These are phyloP conservation scores for Ceratina australensis DNA, from an alignment of 1,140 invertebrate genomes.

Conservation along the genomic window DNA sequence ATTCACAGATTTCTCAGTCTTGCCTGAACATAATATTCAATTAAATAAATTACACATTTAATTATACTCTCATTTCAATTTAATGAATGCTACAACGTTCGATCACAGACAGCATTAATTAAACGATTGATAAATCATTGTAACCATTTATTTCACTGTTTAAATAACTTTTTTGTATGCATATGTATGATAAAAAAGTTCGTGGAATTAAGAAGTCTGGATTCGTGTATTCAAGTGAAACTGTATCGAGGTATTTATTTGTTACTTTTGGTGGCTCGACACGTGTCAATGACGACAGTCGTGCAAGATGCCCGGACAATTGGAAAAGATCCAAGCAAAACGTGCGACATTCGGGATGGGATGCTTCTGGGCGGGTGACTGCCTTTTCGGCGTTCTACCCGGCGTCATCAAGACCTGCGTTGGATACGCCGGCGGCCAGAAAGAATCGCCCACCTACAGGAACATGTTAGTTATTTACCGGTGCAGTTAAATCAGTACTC, in stretches of 20 bases:
- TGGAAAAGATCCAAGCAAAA: constrained; percentile 76
- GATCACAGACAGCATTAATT: no score
- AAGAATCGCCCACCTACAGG: constrained; percentile 90
- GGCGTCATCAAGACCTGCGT: constrained; percentile 95
- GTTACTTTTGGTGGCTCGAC: background rate
- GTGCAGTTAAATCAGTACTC: no score
- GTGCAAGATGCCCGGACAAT: constrained; percentile 73
- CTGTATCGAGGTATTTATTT: background rate
- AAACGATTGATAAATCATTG: no score
- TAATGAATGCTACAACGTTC: no score
- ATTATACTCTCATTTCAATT: no score
- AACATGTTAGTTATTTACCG: constrained; percentile 83
- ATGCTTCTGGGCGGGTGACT: constrained; percentile 98
- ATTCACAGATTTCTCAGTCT: background rate
- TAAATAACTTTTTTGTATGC: no score
- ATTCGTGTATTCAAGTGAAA: background rate
- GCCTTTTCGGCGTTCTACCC: constrained; percentile 90
- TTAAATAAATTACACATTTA: no score
- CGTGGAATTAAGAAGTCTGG: no score
- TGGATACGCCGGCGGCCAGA: constrained; percentile 95
- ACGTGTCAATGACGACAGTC: constrained; percentile 14
- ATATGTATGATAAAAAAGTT: no score
- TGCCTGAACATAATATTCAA: no score
- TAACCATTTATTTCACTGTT: no score
- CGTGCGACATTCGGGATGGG: constrained; percentile 96